These are phyloP conservation scores for Volucella inanis DNA, from an alignment of 2,888 invertebrate genomes.

Conservation along the genomic window DNA sequence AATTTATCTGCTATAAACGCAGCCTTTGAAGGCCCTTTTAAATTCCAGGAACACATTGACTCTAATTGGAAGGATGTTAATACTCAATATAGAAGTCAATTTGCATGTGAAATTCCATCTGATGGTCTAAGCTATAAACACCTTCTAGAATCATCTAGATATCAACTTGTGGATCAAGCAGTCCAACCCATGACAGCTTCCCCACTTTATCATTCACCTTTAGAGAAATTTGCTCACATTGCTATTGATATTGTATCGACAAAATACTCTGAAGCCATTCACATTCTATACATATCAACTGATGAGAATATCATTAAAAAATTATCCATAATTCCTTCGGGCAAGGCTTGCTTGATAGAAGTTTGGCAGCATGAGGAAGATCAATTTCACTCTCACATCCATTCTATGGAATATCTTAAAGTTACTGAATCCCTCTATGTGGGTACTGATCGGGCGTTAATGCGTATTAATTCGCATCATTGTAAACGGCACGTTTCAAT, in stretches of 20 bases:
- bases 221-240: conserved; percentile 90
- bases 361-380: conserved; percentile 89
- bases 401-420: conserved; percentile 90
- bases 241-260: conserved; percentile 92
- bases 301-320: conserved; percentile 90
- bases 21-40: conserved; percentile 93
- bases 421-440: conserved; percentile 92
- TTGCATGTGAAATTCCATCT: conserved; percentile 85
- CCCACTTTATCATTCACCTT: conserved; percentile 88
- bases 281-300: conserved; percentile 92
- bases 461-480: conserved; percentile 90
- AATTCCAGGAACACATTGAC: conserved; percentile 90
- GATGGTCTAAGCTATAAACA: conserved; percentile 81
- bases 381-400: conserved; percentile 83
- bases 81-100: conserved; percentile 85
- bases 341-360: conserved; percentile 92
- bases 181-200: conserved; percentile 88
- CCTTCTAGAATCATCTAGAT: conserved; percentile 87
- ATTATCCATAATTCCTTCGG: conserved; percentile 88
- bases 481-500: conserved; percentile 89
- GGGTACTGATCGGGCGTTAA: conserved; percentile 87
- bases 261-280: conserved; percentile 87
- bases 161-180: conserved; percentile 94
- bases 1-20: conserved; percentile 91
- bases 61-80: conserved; percentile 90